Percentiles rank a stretch among this genome's conserved stretches.
phyloP scores from a whole-genome alignment of 2,888 invertebrate genomes.

The Coelogynopora nodosa region DNA sequence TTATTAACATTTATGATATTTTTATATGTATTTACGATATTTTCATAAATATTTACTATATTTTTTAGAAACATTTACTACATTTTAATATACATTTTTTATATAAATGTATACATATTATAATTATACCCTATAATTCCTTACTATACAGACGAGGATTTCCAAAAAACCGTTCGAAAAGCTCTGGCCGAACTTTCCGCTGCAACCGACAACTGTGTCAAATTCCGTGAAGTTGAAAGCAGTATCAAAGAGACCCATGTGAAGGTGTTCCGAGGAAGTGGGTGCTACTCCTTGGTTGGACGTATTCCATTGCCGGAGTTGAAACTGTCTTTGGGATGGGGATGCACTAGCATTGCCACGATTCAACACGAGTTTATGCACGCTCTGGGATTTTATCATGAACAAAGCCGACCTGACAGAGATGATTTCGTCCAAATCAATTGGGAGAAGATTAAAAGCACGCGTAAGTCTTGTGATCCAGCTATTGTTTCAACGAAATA shows the following conservation, averaged over 20 bases:
- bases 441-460: too few relatives aligned
- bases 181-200: neutral
- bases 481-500: too few relatives aligned
- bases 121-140: too few relatives aligned
- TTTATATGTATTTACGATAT: too few relatives aligned
- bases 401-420: too few relatives aligned
- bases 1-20: too few relatives aligned
- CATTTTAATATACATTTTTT: too few relatives aligned
- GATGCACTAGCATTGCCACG: neutral
- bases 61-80: too few relatives aligned
- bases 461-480: too few relatives aligned
- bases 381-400: constrained; percentile 21
- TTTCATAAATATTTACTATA: too few relatives aligned
- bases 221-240: neutral
- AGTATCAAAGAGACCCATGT: neutral
- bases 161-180: neutral
- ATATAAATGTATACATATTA: too few relatives aligned
- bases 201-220: neutral
- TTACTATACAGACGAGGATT: neutral
- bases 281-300: constrained; percentile 1
- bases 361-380: constrained; percentile 19
- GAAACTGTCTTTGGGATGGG: neutral
- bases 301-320: neutral
- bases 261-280: neutral
- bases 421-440: too few relatives aligned